A percentile compares a stretch with the other conserved stretches of the same genome.
These are phyloP conservation scores for Muntiacus reevesi DNA, from an alignment of 2,113 vertebrate species.

Conservation along the genomic window DNA sequence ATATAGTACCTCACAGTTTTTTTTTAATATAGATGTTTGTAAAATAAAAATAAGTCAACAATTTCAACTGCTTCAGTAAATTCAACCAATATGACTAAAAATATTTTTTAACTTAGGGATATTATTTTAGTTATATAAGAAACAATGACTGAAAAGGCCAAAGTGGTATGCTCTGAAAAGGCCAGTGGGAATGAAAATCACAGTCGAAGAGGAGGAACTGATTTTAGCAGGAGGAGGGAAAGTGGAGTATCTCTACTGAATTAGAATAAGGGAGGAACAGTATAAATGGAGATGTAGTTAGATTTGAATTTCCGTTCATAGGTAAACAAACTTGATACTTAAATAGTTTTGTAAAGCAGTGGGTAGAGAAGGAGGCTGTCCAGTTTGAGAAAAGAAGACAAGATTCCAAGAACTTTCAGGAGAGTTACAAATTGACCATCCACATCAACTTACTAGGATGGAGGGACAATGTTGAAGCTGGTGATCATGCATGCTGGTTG, in stretches of 20 bases:
- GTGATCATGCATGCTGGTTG: neutral
- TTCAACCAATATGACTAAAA: neutral
- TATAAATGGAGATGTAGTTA: neutral
- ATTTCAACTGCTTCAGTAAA: neutral
- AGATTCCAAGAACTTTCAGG: neutral
- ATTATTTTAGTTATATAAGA: neutral
- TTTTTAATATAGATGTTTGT: neutral
- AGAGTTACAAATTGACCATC: neutral
- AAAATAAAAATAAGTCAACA: neutral
- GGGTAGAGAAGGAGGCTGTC: neutral
- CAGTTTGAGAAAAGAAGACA: neutral
- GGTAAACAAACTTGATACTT: neutral
- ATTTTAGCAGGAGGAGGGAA: neutral
- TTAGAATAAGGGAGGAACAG: fast-evolving
- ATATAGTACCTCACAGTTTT: neutral
- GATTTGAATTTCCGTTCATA: neutral
- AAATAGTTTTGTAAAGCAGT: neutral
- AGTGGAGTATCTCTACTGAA: neutral
- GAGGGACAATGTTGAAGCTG: neutral
- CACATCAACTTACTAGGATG: neutral
- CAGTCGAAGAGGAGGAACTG: neutral
- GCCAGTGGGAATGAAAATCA: neutral
- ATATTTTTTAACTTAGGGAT: neutral
- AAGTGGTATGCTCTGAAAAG: neutral
- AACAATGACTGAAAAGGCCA: neutral